Evolutionary conservation across 2,113 vertebrate species (phyloP), one percentile per base, ranked within the genome.

Genomic region (Hepsetus odoe): DNA sequence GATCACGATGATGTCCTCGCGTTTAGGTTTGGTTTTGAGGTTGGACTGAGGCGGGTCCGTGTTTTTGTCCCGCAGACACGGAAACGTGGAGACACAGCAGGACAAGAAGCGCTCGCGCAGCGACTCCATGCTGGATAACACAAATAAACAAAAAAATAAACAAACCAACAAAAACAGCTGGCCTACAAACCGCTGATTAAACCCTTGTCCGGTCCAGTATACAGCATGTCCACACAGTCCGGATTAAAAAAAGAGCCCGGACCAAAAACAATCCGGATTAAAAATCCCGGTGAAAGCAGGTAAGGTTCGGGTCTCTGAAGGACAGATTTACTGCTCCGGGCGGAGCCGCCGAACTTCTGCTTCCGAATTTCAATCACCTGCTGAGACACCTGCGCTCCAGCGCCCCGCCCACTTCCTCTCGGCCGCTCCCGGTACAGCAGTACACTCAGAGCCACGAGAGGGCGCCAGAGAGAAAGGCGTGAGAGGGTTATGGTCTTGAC

Each of bases 41-140:
- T 1, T 4, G 4, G 0, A 0, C 28, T n/a, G n/a, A n/a, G 10
- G 5, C 0, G 5, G 11, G 0, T 13, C 35, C 9, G 0, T 1
- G 4, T 12, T 2, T 0, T 3, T 86, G 89, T 58, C n/a, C 0
- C 51, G 75, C 12, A 86, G 88, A 74, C 84, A 91, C 0, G 58
- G 32, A 53, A 64, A 44, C 14, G 81, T 69, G 0, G 64, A 28
- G 26, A 83, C 35, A 74, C 89, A 90, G 30, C 90, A 91, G 20
- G 24, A 0, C 1, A 65, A 13, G 0, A 88, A 26, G 8, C 53
- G 76, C 28, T 80, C 69, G 4, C 40, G 65, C 5, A 88, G 14
- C 11, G 84, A 87, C 86, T 8, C 75, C 51, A 51, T 53, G 3
- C 61, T 40, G 56, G 28, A 49, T 1, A 6, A 62, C 0, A 7